Evolutionary conservation across 1,140 invertebrate genomes (phyloP), one percentile per base, ranked within the genome.

Genomic region (Trachelipus rathkii): DNA sequence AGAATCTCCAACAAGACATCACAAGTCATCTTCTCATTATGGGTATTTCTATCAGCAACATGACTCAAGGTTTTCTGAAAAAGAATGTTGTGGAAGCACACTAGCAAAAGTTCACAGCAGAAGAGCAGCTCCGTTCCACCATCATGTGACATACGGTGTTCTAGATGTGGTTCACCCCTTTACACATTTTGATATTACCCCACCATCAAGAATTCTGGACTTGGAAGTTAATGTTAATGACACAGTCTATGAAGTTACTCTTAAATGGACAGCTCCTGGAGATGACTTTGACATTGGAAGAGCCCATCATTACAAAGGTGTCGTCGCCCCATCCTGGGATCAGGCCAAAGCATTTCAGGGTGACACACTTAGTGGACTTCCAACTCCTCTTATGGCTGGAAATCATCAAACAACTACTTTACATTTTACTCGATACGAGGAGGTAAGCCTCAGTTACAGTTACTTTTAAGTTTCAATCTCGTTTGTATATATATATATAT

Each of bases 161-260:
- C 71, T 80, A 33, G 79, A 80, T 24, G 71, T 80, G 33, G 50
- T 72, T 6, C 71, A 77, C 7, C 74, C 81, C 13, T 44, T 76
- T 0, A 43, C 76, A 43, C 13, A 68, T 0, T 50, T 50, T 69
- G 82, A 84, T 69, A 79, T 78, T 44, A 79, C 83, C 44, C 83
- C 85, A 11, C 85, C 85, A 0, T 80, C 77, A 21, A 75, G 83
- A 77, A 83, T 85, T n/a, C 82, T 82, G 0, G 85, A 85, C 71
- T 81, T 86, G 15, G 66, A 73, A 0, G 76, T 81, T 10, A 74
- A 75, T 13, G 78, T 80, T 60, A 80, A 80, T 75, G 77, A 79
- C 45, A 75, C 77, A 0, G 78, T 81, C 19, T 78, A 79, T 24
- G 82, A 79, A 70, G 81, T 85, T 1, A 79, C 72, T 5, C 76